Percentiles rank a stretch among this genome's conserved stretches.
phyloP scores from a whole-genome alignment of 2,113 vertebrate species.

The Aegotheles bennettii region DNA sequence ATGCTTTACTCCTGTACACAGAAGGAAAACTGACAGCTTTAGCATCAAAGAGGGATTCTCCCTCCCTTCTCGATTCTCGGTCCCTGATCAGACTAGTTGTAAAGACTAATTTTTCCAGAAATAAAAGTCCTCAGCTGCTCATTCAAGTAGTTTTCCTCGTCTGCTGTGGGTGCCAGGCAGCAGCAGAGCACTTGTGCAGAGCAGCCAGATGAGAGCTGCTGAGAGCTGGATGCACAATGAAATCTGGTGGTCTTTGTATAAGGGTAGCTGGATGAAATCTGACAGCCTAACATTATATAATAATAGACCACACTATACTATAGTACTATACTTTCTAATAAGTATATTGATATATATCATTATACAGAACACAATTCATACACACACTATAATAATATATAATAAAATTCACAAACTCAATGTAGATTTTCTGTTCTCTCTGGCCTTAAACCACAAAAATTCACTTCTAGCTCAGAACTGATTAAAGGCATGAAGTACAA shows the following conservation, averaged over 20 bases:
- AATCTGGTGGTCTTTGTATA: fast-evolving
- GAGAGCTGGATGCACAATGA: background rate
- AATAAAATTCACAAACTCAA: background rate
- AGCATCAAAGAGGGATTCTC: background rate
- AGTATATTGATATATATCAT: background rate
- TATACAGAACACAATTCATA: background rate
- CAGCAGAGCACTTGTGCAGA: background rate
- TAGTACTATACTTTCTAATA: background rate
- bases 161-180: background rate
- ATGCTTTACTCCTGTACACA: background rate
- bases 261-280: background rate
- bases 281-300: background rate
- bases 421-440: background rate
- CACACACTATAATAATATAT: background rate
- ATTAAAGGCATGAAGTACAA: background rate
- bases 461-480: background rate
- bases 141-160: background rate
- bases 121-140: background rate
- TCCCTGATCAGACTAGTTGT: background rate
- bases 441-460: background rate
- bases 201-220: background rate
- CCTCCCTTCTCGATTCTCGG: background rate
- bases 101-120: background rate
- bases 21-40: background rate
- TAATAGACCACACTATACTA: background rate